Conservation (phyloP, 2,888 invertebrate species). For the Brachypalpus laphriformis region DNA sequence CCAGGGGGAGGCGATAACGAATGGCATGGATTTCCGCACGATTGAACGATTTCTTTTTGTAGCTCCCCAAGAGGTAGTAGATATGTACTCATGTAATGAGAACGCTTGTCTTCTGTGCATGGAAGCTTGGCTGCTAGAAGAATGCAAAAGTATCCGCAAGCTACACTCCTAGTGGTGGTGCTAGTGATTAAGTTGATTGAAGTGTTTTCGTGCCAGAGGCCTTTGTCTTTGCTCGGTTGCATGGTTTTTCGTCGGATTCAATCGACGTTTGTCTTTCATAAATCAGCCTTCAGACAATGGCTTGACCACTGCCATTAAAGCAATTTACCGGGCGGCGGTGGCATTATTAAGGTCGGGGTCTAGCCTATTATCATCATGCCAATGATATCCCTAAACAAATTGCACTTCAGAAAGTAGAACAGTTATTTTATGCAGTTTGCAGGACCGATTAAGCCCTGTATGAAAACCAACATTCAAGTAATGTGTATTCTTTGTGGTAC, state of each 20-base stretch:
- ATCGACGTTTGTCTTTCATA: conserved; percentile 39
- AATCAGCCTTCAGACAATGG: conserved; percentile 53
- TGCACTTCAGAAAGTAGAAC: conserved; percentile 41
- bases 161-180: conserved; percentile 3
- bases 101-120: conserved; percentile 17
- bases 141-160: conserved; percentile 45
- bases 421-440: not conserved
- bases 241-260: conserved; percentile 39
- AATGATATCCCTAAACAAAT: conserved; percentile 9
- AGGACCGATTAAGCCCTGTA: not conserved
- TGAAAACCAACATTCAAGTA: conserved; percentile 20
- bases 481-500: not conserved
- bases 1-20: conserved; percentile 46
- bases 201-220: conserved; percentile 39
- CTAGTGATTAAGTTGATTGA: conserved; percentile 40
- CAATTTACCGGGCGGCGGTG: conserved; percentile 39
- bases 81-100: conserved; percentile 33
- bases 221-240: conserved; percentile 44
- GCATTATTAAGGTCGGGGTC: conserved; percentile 60
- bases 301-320: conserved; percentile 54
- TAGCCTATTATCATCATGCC: conserved; percentile 4
- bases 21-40: conserved; percentile 71
- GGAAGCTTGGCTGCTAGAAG: conserved; percentile 9
- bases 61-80: conserved; percentile 44
- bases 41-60: conserved; percentile 71